phyloP scores from a whole-genome alignment of 2,888 invertebrate species.

The Strigamia transsilvanica region DNA sequence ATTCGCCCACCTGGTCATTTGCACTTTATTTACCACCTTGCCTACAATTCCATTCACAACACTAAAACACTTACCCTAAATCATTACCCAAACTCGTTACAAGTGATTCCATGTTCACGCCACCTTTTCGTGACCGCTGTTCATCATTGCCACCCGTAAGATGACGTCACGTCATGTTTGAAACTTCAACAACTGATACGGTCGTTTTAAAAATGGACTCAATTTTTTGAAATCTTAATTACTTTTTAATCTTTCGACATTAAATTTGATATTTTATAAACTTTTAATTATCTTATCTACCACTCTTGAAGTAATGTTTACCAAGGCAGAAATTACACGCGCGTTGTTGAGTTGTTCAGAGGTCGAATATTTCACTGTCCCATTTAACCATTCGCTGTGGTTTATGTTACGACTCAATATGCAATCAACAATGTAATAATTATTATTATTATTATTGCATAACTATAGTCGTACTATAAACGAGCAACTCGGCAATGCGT shows the following conservation, averaged over 20 bases:
- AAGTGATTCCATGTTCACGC: background rate
- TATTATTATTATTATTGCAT: background rate
- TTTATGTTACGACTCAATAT: constrained; percentile 23
- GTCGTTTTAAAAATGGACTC: too few relatives aligned
- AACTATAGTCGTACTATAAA: background rate
- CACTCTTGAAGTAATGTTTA: background rate
- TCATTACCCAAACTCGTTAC: background rate
- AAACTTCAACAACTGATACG: too few relatives aligned
- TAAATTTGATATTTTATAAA: background rate
- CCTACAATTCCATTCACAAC: background rate
- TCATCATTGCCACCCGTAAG: background rate
- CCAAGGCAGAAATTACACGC: background rate
- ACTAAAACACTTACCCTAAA: constrained; percentile 25
- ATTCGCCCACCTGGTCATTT: constrained; percentile 23
- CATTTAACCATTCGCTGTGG: constrained; percentile 21
- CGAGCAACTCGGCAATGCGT: background rate
- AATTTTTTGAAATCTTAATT: too few relatives aligned
- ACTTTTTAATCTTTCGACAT: too few relatives aligned
- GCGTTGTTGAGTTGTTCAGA: constrained; percentile 16
- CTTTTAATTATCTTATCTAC: background rate
- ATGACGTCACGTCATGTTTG: background rate
- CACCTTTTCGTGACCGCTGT: background rate
- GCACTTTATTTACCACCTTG: constrained; percentile 24
- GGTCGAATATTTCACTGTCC: constrained; percentile 5
- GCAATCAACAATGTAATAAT: background rate